Evolutionary conservation across 2,797 vertebrate genomes (phyloP), one percentile per base, ranked within the genome.

Genomic region (Anabas testudineus): DNA sequence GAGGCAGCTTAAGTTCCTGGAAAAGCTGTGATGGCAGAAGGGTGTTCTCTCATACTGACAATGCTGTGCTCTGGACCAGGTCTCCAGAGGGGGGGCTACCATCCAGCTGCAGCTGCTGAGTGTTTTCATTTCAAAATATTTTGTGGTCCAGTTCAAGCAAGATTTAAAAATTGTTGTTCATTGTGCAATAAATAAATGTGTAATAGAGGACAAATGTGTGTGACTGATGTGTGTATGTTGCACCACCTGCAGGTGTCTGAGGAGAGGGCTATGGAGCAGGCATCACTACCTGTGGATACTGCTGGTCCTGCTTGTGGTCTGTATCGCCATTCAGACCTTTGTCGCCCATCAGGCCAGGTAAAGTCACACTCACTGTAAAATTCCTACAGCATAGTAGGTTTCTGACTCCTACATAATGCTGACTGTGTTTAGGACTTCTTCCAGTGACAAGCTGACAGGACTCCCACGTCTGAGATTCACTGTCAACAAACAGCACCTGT

Each of bases 291-390:
- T 94, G 67, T 93, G 92, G 93, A 72, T 91, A 41, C 67, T 88
- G 41, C 84, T 95, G 54, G 88, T 92, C 71, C 60, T 93, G 46
- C 70, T 95, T 32, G 47, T 94, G 12, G 66, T 95, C 73, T 90
- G 90, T 42, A 64, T 95, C 28, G 83, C 52, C 0, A 78, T 95
- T 45, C 94, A 95, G 79, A 90, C 93, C 13, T 36, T 93, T 88
- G 89, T 91, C 2, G 61, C 92, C 28, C 85, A 83, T 21, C 88
- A 87, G 67, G 66, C 77, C 63, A 90, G 89, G 95, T 95, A 88
- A 42, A 18, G 36, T 55, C 16, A 49, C 28, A 30, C 19, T 39
- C 15, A 39, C 51, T 19, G 18, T 10, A 39, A 12, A 15, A 58
- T 19, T 19, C 12, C 57, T 4, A 4, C 30, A 5, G 7, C 24